Evolutionary conservation across 1,140 invertebrate genomes (phyloP).

Genomic region (Ladona fulva): DNA sequence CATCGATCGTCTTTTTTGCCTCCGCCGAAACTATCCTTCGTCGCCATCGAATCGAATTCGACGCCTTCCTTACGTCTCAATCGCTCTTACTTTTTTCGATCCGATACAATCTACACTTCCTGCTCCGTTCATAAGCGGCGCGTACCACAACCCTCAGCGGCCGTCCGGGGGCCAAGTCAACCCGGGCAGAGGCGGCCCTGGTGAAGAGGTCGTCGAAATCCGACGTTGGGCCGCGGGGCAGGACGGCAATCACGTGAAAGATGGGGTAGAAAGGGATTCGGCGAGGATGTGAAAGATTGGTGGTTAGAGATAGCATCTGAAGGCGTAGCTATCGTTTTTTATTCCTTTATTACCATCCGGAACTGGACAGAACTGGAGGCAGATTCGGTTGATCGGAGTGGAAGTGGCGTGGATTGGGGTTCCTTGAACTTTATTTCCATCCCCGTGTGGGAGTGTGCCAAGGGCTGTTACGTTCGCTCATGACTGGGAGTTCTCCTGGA

Average conservation of each 20-base stretch:
- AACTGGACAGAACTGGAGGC: neutral
- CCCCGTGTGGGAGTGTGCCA: neutral
- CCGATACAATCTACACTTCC: too few relatives aligned
- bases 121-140: too few relatives aligned
- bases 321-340: neutral
- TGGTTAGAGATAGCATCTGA: neutral
- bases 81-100: too few relatives aligned
- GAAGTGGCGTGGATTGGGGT: neutral
- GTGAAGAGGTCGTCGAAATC: neutral
- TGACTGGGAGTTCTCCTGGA: neutral
- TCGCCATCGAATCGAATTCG: too few relatives aligned
- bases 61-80: too few relatives aligned
- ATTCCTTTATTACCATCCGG: neutral
- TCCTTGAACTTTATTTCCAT: neutral
- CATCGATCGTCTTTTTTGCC: too few relatives aligned
- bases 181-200: neutral
- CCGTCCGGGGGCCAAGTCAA: too few relatives aligned
- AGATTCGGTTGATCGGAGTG: neutral
- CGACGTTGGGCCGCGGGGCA: neutral
- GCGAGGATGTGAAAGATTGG: conserved; percentile 7
- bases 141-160: too few relatives aligned
- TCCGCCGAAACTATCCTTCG: too few relatives aligned
- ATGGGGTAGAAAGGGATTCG: too few relatives aligned
- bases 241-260: neutral
- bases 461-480: neutral